Percentiles rank a stretch among this genome's conserved stretches.
Evolutionary conservation across 2,113 vertebrate species (phyloP).

Genomic region (Daboia siamensis): DNA sequence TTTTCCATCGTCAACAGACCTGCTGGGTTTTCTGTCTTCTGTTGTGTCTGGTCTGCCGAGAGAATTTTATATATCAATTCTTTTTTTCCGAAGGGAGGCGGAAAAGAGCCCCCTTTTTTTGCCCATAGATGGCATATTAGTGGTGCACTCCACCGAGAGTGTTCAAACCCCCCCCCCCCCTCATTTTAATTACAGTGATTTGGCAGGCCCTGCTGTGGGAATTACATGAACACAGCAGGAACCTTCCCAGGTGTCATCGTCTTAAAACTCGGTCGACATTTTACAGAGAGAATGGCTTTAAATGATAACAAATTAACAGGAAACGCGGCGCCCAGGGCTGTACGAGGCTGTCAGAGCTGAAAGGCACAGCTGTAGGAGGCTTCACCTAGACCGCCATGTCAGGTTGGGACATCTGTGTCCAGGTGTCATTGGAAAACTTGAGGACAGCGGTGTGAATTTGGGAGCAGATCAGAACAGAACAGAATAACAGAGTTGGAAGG

Average conservation of each 20-base stretch:
- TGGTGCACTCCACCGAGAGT: background rate
- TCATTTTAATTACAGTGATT: background rate
- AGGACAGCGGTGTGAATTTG: background rate
- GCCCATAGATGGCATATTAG: background rate
- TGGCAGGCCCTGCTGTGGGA: constrained; percentile 36
- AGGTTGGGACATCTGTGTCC: background rate
- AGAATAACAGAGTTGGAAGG: background rate
- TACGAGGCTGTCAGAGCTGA: background rate
- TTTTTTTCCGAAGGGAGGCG: background rate
- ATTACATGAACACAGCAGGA: background rate
- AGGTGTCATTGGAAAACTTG: background rate
- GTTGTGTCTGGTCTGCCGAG: background rate
- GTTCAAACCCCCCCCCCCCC: background rate
- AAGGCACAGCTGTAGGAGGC: background rate
- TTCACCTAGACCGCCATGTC: background rate
- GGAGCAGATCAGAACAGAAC: background rate
- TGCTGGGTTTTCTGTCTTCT: background rate
- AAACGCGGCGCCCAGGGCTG: background rate
- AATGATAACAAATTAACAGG: constrained; percentile 32
- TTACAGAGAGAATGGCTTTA: constrained; percentile 13
- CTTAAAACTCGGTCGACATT: constrained; percentile 44
- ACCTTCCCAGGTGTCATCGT: constrained; percentile 29
- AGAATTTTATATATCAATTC: background rate
- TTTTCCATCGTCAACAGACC: background rate
- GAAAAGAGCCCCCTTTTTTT: background rate